Base-by-base conservation (phyloP, 2,888 invertebrate species). In the Tipula lateralis region DNA sequence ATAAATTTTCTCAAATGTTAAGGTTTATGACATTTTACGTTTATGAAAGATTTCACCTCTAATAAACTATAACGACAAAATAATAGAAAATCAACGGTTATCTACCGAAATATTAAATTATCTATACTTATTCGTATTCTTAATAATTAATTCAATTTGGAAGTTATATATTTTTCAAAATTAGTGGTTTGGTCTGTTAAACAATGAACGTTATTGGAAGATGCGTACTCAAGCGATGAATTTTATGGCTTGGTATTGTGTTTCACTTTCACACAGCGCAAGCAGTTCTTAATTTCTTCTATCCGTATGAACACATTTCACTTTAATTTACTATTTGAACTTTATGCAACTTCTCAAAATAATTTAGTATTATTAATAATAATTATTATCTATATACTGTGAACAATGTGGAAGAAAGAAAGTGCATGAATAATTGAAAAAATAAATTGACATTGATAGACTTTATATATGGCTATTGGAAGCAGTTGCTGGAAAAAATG, bases 191-290 rank as follows among this genome's bases (percentile, higher is more conserved):
- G 66, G 66, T 66, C 66, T 66, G 66, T 66, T 66, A 66, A 66
- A 66, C 24, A 66, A 66, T 66, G 24, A 66, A 66, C 66, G 24
- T 9, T 66, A 66, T 24, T 66, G 66, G 7, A n/a, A 2, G 66
- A 66, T 66, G 66, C 24, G 66, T 66, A 66, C 66, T 66, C 66
- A 66, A 24, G 24, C 66, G 66, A 66, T 66, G 66, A 66, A 66
- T 66, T 50, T 50, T 16, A 50, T 50, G 36, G 36, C 16, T 16
- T 50, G n/a, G 44, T 50, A 19, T 50, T 50, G 44, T 50, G 16
- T 50, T 66, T 66, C 66, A 66, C 66, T 66, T 66, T 66, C 66
- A 66, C 66, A 66, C 66, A 66, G 24, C 66, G 9, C 66, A 24
- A 66, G 24, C 24, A 24, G 24, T 66, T 66, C 66, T 66, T 24